Base-by-base conservation (phyloP, 2,113 vertebrate genomes). In the Macrotis lagotis region DNA sequence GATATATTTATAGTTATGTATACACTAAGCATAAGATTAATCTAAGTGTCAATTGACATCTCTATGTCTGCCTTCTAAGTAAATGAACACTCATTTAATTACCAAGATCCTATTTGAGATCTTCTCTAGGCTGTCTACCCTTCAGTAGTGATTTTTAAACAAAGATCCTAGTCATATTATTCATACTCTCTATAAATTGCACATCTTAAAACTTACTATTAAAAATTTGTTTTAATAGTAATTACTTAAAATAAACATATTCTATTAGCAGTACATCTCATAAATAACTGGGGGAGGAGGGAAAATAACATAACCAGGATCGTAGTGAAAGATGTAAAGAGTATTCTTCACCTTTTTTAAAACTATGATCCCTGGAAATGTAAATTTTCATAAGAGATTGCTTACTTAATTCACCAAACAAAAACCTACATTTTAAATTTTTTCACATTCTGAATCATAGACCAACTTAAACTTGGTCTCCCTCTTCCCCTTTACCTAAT, bases 361-460 rank as follows among this genome's bases (percentile, higher is more conserved):
- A 74, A n/a, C 19, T 74, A 74, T 19, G 37, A n/a, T 74, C 37
- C 5, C 14, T 83, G n/a, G n/a, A 44, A 83, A 83, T 22, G 5
- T 19, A 83, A 7, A 44, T 22, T 44, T 44, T 83, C 3, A 44
- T 44, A 44, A 74, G 12, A 83, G 16, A 83, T n/a, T 83, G 24
- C 0, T 83, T 83, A 44, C 0, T 83, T 37, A 19, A 9, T 44
- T 0, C 7, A 44, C 66, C 44, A 83, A 83, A 74, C 5, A 90
- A 96, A 91, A 91, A 88, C 96, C 48, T 90, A 1, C 50, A 91
- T 94, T 44, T 88, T 6, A 91, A 25, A 48, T 51, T 89, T 48
- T 50, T 96, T 95, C 48, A 83, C 91, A 93, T 51, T 93, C 90
- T 91, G 51, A 94, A 48, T 37, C 93, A 93, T 47, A 83, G 44